Conservation (phyloP, 1,140 invertebrate species). For the Tenebrio molitor region DNA sequence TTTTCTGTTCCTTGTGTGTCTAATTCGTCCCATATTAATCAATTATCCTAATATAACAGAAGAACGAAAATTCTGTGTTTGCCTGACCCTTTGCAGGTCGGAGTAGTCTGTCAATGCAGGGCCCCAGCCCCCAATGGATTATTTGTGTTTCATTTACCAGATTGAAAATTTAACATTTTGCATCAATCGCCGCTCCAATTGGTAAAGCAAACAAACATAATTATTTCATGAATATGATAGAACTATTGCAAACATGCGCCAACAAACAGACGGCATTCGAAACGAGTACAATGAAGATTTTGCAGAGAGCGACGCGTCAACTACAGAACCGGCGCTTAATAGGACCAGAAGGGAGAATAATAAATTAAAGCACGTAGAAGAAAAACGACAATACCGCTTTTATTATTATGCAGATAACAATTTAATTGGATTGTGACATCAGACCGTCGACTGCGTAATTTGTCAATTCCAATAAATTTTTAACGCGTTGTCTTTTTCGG, state of each 20-base stretch:
- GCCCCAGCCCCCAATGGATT: neutral
- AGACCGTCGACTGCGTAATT: constrained; percentile 9
- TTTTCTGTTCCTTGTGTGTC: too few species aligned
- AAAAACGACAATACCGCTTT: constrained; percentile 36
- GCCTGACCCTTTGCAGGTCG: neutral
- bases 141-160: constrained; percentile 15
- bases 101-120: neutral
- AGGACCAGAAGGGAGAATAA: constrained; percentile 29
- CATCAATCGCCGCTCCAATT: constrained; percentile 7
- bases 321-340: constrained; percentile 27
- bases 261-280: neutral
- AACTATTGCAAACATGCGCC: constrained; percentile 8
- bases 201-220: constrained; percentile 24
- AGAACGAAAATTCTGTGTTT: neutral
- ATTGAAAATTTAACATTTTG: constrained; percentile 10
- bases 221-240: constrained; percentile 9
- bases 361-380: constrained; percentile 38
- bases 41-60: neutral
- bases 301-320: neutral
- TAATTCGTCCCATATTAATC: too few species aligned
- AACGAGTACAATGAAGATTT: constrained; percentile 9
- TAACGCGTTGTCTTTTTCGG: constrained; percentile 27
- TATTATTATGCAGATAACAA: constrained; percentile 39
- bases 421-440: constrained; percentile 38
- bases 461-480: constrained; percentile 38